Evolutionary conservation across 2,888 invertebrate species (phyloP), one percentile per base, ranked within the genome.

Genomic region (Temnothorax unifasciatus): DNA sequence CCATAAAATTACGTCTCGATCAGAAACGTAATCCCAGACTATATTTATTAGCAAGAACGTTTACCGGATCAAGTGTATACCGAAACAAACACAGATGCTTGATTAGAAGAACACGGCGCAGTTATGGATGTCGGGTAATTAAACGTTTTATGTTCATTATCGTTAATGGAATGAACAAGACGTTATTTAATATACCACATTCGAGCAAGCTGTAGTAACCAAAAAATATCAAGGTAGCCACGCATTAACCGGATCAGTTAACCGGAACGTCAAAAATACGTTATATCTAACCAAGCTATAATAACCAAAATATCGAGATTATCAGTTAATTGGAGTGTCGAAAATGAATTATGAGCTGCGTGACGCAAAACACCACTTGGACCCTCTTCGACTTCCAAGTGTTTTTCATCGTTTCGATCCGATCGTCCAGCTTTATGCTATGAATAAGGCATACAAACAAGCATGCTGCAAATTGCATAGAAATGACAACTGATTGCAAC

Each of bases 351-450:
- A 34, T 15, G 44, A 63, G 9, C 21, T 11, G n/a, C 18, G 13
- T 50, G 34, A 64, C 6, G 52, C 18, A 47, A 47, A 64, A 44
- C 29, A 9, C 6, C 18, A 47, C 29, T 54, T 38, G 6, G 18
- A 0, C 21, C 29, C 21, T 15, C 8, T 38, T 34, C 63, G 21
- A 11, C 47, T 2, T 68, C 1, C 34, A 5, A 54, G 41, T 54
- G 18, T 71, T 25, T 77, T 54, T 64, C 13, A 25, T 50, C 63
- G 59, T 77, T 57, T 57, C 25, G n/a, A 44, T 21, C 77, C 68
- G 69, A 21, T 59, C 52, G 57, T 34, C 4, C n/a, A 41, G 13
- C 34, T 59, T 71, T 47, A 9, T 29, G 8, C 76, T 47, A 11
- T 25, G 25, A 21, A 41, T 66, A 68, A 77, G 8, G 3, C 29